Evolutionary conservation across 2,113 vertebrate genomes (phyloP).

Genomic region (Caretta caretta): DNA sequence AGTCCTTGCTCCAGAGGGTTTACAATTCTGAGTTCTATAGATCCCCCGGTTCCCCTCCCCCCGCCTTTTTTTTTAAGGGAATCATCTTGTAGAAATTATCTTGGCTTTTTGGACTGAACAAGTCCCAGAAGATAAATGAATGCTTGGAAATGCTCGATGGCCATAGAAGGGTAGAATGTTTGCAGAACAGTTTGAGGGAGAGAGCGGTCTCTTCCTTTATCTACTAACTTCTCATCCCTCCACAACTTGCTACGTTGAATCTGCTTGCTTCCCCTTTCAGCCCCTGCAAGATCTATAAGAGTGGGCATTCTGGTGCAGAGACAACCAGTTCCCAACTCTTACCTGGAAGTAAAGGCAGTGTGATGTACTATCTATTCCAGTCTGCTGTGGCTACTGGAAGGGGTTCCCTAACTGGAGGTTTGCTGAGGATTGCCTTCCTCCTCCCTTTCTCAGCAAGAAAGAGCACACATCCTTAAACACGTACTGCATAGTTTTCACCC

Average conservation of each 20-base stretch:
- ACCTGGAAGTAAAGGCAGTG: not conserved
- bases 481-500: not conserved
- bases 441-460: not conserved
- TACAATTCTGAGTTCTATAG: not conserved
- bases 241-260: not conserved
- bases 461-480: not conserved
- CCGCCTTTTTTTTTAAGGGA: not conserved
- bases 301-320: not conserved
- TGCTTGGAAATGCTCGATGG: not conserved
- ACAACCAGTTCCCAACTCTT: not conserved
- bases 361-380: not conserved
- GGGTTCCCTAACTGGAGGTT: not conserved
- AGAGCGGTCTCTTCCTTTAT: not conserved
- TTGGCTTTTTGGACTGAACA: not conserved
- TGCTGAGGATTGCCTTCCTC: not conserved
- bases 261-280: not conserved
- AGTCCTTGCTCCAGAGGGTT: no score
- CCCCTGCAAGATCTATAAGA: not conserved
- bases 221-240: not conserved
- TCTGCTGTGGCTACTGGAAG: not conserved
- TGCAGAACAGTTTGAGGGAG: not conserved
- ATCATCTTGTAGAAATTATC: not conserved
- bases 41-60: not conserved
- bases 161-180: not conserved
- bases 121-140: not conserved